Evolutionary conservation across 2,113 vertebrate species (phyloP), one percentile per base, ranked within the genome.

Genomic region (Otolemur garnettii): DNA sequence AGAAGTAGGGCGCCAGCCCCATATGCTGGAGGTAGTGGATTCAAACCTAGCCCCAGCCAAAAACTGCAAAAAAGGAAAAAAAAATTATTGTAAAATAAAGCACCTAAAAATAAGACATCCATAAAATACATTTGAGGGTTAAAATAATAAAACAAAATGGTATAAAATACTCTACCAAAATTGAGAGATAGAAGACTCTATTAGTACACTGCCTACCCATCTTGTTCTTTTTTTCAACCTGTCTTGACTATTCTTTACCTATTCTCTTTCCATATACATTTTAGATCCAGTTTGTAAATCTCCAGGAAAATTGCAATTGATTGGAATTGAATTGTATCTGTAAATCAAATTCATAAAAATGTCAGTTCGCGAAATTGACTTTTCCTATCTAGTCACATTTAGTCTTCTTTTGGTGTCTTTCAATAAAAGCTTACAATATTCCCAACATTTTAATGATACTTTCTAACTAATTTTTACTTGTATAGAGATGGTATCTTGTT

Each of bases 321-420:
- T 45, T 60, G 26, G 18, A 91, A 91, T 10, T 83, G 38, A 87
- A 84, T 45, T 90, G 18, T n/a, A 84, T 55, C 19, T 69, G 35
- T 28, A 84, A 69, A 88, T 84, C 21, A 87, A 93, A 82, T 75
- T 68, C 17, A 74, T 62, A 38, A 95, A 74, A 93, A 74, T 78
- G 26, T n/a, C n/a, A 78, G 30, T 68, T 91, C 69, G 38, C 57
- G 53, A 84, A 75, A 84, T n/a, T 78, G 13, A 71, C 38, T 72
- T 74, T 83, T 80, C 14, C 50, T 57, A 68, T 18, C 19, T 4
- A 87, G 83, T 74, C 59, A 83, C 24, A 95, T 79, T 71, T 64
- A 66, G 30, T 57, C 10, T 90, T 19, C 19, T 78, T 90, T 68
- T 59, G 75, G 8, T 26, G 18, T 82, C 33, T 74, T 42, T 62